Evolutionary conservation across 2,797 vertebrate species (phyloP), one percentile per base, ranked within the genome.

Genomic region (Sebastolobus altivelis): DNA sequence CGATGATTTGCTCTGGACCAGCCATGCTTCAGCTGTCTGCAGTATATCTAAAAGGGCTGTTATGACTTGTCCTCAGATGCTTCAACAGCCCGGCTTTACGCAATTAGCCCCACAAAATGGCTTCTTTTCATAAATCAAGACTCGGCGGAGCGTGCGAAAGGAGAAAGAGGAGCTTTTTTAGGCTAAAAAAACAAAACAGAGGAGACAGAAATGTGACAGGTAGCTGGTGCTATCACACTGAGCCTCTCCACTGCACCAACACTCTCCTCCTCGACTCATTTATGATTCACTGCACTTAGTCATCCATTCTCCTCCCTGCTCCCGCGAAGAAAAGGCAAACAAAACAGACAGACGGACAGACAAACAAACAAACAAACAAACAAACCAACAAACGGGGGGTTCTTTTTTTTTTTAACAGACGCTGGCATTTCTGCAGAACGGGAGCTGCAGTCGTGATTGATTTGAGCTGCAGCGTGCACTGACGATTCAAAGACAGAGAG

Each of bases 231-330:
- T 67, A 56, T 83, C 82, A 78, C 75, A 54, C 83, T 27, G 79
- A 85, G 77, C 60, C 69, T 84, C 77, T 86, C 72, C 72, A 14
- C 14, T 77, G 76, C 80, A 78, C 38, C 18, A 55, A 70, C 83
- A 75, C 81, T 79, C 76, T 87, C 43, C 43, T 46, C 77, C 68
- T 69, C 58, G 22, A 84, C 89, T 89, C 82, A 81, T 87, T 90
- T 89, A 81, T 77, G 92, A 93, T 92, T 92, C 90, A 79, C 62
- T 54, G 58, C 86, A 88, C 82, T 93, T 89, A 85, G 80, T 90
- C 84, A 83, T 84, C 75, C 62, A 40, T 58, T 83, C 77, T 69
- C 63, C 71, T 11, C 52, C 20, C 58, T 33, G 65, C 77, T 77
- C 69, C 80, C 2, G 2, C 3, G 58, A 83, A 85, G 78, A 84